A percentile compares a stretch with the other conserved stretches of the same genome.
phyloP scores from a whole-genome alignment of 2,888 invertebrate genomes.

The Hipparchia semele region DNA sequence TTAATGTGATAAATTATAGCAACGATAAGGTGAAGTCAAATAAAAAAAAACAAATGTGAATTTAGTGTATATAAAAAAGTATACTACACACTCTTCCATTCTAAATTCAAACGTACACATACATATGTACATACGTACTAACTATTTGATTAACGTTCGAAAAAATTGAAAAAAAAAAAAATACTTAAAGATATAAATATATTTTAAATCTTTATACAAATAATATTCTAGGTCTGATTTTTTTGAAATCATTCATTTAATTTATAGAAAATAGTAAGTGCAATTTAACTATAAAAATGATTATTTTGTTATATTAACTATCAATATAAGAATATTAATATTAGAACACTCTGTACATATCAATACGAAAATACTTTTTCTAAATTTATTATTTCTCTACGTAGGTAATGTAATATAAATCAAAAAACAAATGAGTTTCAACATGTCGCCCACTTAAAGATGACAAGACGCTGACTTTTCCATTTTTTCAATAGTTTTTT shows the following conservation, averaged over 20 bases:
- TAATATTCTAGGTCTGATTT: conserved; percentile 24
- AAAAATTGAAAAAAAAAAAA: conserved; percentile 31
- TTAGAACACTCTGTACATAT: conserved; percentile 23
- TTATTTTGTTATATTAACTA: conserved; percentile 15
- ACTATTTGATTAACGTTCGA: conserved; percentile 26
- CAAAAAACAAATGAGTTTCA: too few relatives aligned
- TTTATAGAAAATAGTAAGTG: conserved; percentile 24
- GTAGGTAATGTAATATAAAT: not conserved
- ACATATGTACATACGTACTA: conserved; percentile 33
- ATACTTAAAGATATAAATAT: conserved; percentile 24
- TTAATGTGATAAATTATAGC: too few relatives aligned
- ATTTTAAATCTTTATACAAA: conserved; percentile 28
- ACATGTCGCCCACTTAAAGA: too few relatives aligned
- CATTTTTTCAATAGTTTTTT: too few relatives aligned
- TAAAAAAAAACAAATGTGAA: too few relatives aligned
- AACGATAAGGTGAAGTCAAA: too few relatives aligned
- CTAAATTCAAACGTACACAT: conserved; percentile 23
- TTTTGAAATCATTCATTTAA: conserved; percentile 16
- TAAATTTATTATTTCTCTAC: conserved; percentile 14
- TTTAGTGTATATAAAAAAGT: conserved; percentile 4
- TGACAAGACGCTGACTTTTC: too few relatives aligned
- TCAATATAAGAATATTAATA: conserved; percentile 20
- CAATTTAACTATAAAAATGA: conserved; percentile 25
- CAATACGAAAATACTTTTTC: conserved; percentile 20
- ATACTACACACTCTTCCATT: conserved; percentile 23